A percentile compares a stretch with the other conserved stretches of the same genome.
phyloP scores from a whole-genome alignment of 2,113 vertebrate species.

The Chrysochloris asiatica region DNA sequence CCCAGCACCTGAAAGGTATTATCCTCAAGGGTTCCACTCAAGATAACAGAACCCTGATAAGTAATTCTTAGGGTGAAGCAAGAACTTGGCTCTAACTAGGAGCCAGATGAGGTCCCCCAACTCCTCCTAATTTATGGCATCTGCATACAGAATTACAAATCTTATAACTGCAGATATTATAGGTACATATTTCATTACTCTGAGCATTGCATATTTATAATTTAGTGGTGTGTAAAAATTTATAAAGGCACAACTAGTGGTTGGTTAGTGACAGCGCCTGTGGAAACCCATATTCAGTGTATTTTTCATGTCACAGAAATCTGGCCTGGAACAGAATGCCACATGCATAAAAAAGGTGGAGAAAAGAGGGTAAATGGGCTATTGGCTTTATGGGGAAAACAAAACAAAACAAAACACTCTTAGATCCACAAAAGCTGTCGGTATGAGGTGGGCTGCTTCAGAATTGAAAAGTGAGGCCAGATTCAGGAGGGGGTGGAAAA shows the following conservation, averaged over 20 bases:
- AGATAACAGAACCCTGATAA: background rate
- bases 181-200: conserved; percentile 42
- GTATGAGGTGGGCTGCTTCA: background rate
- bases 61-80: background rate
- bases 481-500: background rate
- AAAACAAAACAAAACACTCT: background rate
- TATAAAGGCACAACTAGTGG: conserved; percentile 72
- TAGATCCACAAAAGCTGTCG: background rate
- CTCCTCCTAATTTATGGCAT: background rate
- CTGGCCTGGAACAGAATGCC: conserved; percentile 54
- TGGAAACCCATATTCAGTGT: conserved; percentile 50
- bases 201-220: conserved; percentile 59
- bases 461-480: background rate
- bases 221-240: conserved; percentile 70
- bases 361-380: background rate
- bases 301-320: conserved; percentile 61
- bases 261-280: conserved; percentile 59
- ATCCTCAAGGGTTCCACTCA: accelerated
- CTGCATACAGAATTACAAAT: background rate
- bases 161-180: background rate
- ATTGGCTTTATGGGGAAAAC: no score
- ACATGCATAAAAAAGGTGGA: conserved; percentile 37
- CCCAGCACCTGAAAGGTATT: background rate
- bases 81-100: background rate
- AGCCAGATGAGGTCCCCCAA: background rate